Base-by-base conservation (phyloP, 2,797 vertebrate genomes). In the Galago senegalensis region DNA sequence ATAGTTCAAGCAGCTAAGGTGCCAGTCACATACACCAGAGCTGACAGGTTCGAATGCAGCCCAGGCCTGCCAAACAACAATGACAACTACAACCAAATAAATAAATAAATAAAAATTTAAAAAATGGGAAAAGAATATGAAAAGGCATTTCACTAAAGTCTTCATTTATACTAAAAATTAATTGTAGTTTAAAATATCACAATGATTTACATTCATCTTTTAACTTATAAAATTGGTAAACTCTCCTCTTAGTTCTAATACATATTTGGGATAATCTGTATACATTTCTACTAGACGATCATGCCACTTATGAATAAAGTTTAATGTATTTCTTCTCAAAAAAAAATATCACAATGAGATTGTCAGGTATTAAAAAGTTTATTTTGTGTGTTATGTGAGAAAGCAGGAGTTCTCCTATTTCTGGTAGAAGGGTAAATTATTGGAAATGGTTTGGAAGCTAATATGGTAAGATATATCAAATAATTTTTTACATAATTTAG, bases 361-460 rank as follows among this genome's bases (percentile, higher is more conserved):
- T 29, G 13, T 17, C 29, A 70, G 37, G n/a, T 4, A 61, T 53
- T 70, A 63, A 83, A 91, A 82, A 40, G 61, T 83, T 79, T 40
- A 34, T 56, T 53, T 37, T 69, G 2, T 49, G 7, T 82, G 40
- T 87, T 87, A 27, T 60, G 11, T 88, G 53, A 69, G 40, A 88
- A 83, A 77, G 43, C 9, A 76, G 31, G 61, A 46, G 49, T 87
- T 92, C n/a, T 87, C 69, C 11, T 86, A 34, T 46, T 76, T 5
- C 65, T 73, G 46, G 40, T n/a, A n/a, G 63, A 88, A 34, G 31
- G 20, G 63, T 79, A 61, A 70, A 85, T 84, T 85, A n/a, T 56
- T 91, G 60, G 58, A 65, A 65, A 37, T 73, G 17, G 37, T 91
- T 81, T 65, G 58, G 58, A 83, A 77, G 72, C 92, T 70, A 61